Evolutionary conservation across 2,888 invertebrate species (phyloP).

Genomic region (Drosophila ezoana): DNA sequence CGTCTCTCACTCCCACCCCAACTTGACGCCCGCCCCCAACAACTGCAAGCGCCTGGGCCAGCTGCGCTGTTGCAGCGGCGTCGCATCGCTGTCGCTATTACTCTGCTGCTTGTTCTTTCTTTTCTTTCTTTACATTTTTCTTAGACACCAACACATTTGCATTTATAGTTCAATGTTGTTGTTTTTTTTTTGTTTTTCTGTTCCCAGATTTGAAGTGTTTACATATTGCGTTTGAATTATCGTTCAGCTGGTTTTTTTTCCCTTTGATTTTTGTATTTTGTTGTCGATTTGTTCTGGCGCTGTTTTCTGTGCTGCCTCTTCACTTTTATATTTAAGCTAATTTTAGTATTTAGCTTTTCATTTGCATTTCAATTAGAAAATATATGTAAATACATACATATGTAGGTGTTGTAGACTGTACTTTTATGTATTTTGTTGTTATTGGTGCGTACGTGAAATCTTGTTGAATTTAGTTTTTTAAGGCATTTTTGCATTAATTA

Average conservation of each 20-base stretch:
- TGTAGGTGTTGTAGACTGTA: conserved; percentile 42
- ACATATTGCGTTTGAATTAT: conserved; percentile 77
- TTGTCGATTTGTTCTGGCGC: conserved; percentile 41
- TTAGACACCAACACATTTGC: conserved; percentile 42
- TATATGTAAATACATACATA: conserved; percentile 33
- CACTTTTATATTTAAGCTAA: conserved; percentile 69
- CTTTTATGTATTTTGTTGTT: conserved; percentile 28
- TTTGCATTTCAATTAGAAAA: conserved; percentile 75
- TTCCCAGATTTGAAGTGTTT: conserved; percentile 68
- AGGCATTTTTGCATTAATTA: conserved; percentile 10
- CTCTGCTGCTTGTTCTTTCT: conserved; percentile 20
- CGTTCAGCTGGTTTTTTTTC: conserved; percentile 48
- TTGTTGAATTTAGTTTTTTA: conserved; percentile 17
- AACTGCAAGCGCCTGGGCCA: conserved; percentile 27
- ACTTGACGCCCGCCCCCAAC: conserved; percentile 10
- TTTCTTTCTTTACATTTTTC: conserved; percentile 39
- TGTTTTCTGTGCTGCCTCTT: conserved; percentile 44
- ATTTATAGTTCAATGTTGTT: conserved; percentile 38
- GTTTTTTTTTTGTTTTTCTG: conserved; percentile 30
- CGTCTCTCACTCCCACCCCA: conserved; percentile 5
- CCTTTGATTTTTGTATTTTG: conserved; percentile 57
- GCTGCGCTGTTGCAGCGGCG: conserved; percentile 44
- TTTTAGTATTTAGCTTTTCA: conserved; percentile 76
- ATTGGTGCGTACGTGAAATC: conserved; percentile 29
- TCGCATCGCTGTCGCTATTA: conserved; percentile 15